phyloP scores from a whole-genome alignment of 1,140 invertebrate genomes.

The Pachyrhynchus sulphureomaculatus region DNA sequence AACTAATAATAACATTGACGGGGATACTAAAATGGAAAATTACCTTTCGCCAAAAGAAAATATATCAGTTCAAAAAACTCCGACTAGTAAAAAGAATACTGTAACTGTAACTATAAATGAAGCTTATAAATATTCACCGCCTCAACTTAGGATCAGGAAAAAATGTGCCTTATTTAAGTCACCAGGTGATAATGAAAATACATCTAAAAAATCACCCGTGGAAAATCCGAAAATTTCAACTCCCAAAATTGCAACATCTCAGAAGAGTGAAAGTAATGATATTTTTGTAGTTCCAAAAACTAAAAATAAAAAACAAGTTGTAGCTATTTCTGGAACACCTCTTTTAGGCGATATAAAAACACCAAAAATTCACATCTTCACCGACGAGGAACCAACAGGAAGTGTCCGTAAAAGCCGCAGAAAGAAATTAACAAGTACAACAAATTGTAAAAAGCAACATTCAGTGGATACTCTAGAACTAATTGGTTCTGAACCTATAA shows the following conservation, averaged over 20 bases:
- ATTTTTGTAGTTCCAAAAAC: not conserved
- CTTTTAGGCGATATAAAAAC: not conserved
- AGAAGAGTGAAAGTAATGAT: not conserved
- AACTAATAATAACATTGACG: not conserved
- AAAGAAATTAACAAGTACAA: not conserved
- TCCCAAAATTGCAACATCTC: not conserved
- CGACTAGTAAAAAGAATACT: not conserved
- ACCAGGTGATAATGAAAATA: not conserved
- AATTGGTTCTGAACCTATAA: not conserved
- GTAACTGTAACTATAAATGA: not conserved
- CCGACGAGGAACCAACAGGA: not conserved
- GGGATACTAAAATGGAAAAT: not conserved
- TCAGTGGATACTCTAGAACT: not conserved
- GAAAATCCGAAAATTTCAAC: not conserved
- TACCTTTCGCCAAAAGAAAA: not conserved
- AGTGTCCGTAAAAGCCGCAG: not conserved
- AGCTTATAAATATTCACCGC: slow-evolving; percentile 1
- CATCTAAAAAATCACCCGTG: not conserved
- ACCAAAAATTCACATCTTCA: not conserved
- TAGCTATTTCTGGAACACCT: not conserved
- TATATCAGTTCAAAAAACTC: not conserved
- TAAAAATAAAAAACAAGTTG: not conserved
- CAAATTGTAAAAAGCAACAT: not conserved
- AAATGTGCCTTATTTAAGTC: not conserved
- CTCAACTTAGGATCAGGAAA: not conserved